Evolutionary conservation across 2,113 vertebrate genomes (phyloP).

Genomic region (Phyllopteryx taeniolatus): DNA sequence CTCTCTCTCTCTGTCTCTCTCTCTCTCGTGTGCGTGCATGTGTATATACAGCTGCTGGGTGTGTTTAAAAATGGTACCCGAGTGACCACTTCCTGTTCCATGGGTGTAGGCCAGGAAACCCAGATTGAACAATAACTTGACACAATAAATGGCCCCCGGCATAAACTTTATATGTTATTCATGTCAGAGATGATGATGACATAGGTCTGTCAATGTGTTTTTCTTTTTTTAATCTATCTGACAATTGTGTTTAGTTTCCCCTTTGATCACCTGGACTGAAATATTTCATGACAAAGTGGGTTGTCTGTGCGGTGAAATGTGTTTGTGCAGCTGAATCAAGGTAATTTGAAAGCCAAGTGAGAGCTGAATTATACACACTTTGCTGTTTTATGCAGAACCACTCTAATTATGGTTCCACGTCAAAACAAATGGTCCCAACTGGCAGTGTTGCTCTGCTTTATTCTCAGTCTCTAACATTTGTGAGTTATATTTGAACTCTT

Average conservation of each 20-base stretch:
- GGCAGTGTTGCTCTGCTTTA: neutral
- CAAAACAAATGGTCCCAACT: neutral
- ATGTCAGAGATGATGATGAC: neutral
- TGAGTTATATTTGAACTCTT: neutral
- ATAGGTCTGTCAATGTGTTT: neutral
- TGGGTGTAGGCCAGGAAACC: constrained; percentile 52
- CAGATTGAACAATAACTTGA: constrained; percentile 41
- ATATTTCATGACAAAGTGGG: constrained; percentile 8
- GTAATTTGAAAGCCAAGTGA: constrained; percentile 2
- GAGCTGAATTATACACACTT: neutral
- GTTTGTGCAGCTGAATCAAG: constrained; percentile 20
- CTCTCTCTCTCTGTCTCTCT: constrained; percentile 2
- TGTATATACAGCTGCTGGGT: constrained; percentile 52
- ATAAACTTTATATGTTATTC: neutral
- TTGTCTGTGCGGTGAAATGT: constrained; percentile 20
- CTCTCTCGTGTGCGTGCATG: constrained; percentile 12
- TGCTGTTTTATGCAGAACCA: neutral
- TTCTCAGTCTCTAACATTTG: neutral
- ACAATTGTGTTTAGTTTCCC: neutral
- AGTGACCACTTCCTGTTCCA: constrained; percentile 58
- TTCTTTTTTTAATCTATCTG: neutral
- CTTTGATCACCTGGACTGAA: constrained; percentile 3
- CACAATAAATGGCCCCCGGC: neutral
- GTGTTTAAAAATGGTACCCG: constrained; percentile 43
- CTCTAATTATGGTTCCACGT: neutral